Conservation (phyloP, 2,797 vertebrate species). For the Varecia variegata region DNA sequence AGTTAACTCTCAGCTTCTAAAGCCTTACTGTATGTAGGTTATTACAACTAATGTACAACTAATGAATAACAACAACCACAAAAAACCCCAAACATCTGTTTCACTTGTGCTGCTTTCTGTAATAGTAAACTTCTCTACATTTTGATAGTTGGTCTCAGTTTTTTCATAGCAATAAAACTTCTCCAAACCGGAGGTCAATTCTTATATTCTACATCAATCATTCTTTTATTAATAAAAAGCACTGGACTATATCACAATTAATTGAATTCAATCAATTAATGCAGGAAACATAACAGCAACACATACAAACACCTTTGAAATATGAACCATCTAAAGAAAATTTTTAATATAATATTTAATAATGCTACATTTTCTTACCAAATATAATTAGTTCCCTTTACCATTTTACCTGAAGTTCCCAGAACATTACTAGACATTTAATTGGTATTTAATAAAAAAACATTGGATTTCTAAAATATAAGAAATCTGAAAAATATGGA, state of each 20-base stretch:
- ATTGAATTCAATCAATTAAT: slow-evolving; percentile 23
- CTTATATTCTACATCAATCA: neutral
- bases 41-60: neutral
- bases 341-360: neutral
- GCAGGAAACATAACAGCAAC: neutral
- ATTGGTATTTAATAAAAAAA: neutral
- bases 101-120: neutral
- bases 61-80: neutral
- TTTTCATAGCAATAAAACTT: neutral
- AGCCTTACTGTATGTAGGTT: neutral
- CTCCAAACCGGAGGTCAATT: neutral
- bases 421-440: neutral
- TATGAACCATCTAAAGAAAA: neutral
- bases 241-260: neutral
- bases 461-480: neutral
- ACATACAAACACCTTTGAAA: neutral
- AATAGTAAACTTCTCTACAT: neutral
- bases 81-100: neutral
- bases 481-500: neutral
- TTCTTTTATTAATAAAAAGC: neutral
- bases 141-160: neutral
- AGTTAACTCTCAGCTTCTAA: neutral
- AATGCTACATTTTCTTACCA: neutral
- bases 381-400: neutral
- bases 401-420: neutral